Base-by-base conservation (phyloP, 2,113 vertebrate species). In the Australoheros scitulus region DNA sequence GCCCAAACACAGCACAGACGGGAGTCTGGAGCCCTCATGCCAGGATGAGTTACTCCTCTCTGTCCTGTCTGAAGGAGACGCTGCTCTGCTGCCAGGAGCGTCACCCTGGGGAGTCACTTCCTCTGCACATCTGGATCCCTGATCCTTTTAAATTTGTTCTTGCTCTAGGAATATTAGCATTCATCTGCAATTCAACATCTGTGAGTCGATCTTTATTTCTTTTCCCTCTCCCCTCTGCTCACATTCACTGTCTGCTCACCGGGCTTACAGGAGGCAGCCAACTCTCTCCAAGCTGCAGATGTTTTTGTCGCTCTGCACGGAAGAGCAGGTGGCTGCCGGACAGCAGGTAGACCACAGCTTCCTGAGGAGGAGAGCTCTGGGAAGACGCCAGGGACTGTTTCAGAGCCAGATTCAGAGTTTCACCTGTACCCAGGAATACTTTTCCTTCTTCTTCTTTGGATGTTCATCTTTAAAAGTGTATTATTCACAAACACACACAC, bases 61-160 rank as follows among this genome's bases (percentile, higher is more conserved):
- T 29, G 70, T 79, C 83, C 87, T 2, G 68, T 83, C 88, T 82
- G 58, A 79, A 85, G 59, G 83, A 93, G 84, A 90, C 64, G 17
- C 79, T 2, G 34, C 50, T 70, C 47, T 61, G 84, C 82, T 79
- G 89, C 89, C 90, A 90, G 91, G 83, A 87, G 79, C 82, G 82
- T 83, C 85, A 90, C 88, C 76, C 22, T 1, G 52, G 89, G 89
- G 95, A 94, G 81, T 52, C 58, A 29, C 83, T 91, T 91, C 88
- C 77, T 90, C 87, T 38, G 61, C 86, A 90, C 93, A 93, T 95
- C 93, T 94, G 94, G 88, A 85, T 85, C 87, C 24, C 84, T 76
- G 82, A 84, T 78, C 68, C 41, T 72, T 36, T 22, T 17, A 24
- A 38, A 34, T 58, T 77, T 38, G 14, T 82, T 61, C 58, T 76